phyloP scores from a whole-genome alignment of 2,888 invertebrate species.

The Electrophaes corylata region DNA sequence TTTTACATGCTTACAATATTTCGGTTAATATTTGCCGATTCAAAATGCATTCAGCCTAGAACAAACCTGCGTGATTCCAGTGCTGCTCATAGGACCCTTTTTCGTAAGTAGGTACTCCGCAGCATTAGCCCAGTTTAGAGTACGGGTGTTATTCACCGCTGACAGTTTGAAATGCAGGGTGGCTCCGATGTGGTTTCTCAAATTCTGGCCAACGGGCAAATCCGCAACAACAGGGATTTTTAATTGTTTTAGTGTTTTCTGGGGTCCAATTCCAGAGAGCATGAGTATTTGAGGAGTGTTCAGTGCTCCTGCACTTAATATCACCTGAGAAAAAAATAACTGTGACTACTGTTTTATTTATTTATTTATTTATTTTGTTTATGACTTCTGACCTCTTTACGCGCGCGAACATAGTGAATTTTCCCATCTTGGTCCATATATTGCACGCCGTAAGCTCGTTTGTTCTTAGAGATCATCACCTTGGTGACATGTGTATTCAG shows the following conservation, averaged over 20 bases:
- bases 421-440: slow-evolving; percentile 71
- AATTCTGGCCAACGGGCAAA: slow-evolving; percentile 85
- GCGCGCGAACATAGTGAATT: slow-evolving; percentile 64
- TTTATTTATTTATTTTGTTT: neutral
- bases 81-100: slow-evolving; percentile 85
- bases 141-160: slow-evolving; percentile 70
- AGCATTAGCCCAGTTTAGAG: slow-evolving; percentile 83
- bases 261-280: slow-evolving; percentile 86
- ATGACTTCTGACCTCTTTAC: slow-evolving; percentile 70
- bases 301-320: slow-evolving; percentile 86
- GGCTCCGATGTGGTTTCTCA: slow-evolving; percentile 86
- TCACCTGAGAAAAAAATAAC: slow-evolving; percentile 60
- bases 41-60: neutral
- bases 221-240: slow-evolving; percentile 83
- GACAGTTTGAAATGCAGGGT: slow-evolving; percentile 78
- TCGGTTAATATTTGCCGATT: no score
- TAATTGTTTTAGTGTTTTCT: slow-evolving; percentile 73
- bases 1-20: no score
- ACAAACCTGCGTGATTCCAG: slow-evolving; percentile 85
- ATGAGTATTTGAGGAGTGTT: slow-evolving; percentile 86
- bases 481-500: slow-evolving; percentile 84
- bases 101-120: slow-evolving; percentile 81
- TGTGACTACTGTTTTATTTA: no score
- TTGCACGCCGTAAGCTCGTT: slow-evolving; percentile 81
- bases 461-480: slow-evolving; percentile 74